phyloP scores from a whole-genome alignment of 2,113 vertebrate genomes.

The Ramphastos sulfuratus region DNA sequence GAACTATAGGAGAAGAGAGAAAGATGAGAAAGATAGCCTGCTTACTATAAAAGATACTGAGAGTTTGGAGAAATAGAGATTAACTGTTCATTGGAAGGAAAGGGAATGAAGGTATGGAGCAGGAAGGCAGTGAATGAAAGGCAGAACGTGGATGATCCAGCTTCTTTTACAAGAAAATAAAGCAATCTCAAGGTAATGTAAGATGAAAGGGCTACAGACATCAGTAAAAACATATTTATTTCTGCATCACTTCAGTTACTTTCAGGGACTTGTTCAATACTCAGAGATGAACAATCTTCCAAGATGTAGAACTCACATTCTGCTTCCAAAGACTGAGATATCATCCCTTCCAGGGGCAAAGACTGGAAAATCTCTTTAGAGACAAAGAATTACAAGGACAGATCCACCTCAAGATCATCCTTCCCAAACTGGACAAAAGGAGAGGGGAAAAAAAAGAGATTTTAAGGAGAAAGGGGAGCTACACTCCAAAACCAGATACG shows the following conservation, averaged over 20 bases:
- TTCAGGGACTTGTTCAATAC: background rate
- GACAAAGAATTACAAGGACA: background rate
- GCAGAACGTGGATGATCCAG: background rate
- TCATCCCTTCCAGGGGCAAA: background rate
- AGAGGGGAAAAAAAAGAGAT: background rate
- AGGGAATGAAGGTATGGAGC: background rate
- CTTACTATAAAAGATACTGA: background rate
- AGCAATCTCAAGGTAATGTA: background rate
- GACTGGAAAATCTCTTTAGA: background rate
- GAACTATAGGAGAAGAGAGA: background rate
- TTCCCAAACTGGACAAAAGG: background rate
- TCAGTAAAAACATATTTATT: background rate
- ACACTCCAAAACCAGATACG: background rate
- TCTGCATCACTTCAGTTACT: background rate
- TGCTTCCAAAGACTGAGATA: background rate
- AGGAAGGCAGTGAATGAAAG: background rate
- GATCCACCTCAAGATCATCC: background rate
- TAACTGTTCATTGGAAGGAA: background rate
- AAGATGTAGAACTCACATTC: background rate
- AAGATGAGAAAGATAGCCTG: accelerated
- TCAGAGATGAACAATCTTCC: background rate
- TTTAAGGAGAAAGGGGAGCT: background rate
- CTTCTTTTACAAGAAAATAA: background rate
- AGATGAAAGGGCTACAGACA: background rate
- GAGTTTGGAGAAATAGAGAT: background rate